These are phyloP conservation scores for Polyommatus iphigenia DNA, from an alignment of 2,888 invertebrate species.

Conservation along the genomic window DNA sequence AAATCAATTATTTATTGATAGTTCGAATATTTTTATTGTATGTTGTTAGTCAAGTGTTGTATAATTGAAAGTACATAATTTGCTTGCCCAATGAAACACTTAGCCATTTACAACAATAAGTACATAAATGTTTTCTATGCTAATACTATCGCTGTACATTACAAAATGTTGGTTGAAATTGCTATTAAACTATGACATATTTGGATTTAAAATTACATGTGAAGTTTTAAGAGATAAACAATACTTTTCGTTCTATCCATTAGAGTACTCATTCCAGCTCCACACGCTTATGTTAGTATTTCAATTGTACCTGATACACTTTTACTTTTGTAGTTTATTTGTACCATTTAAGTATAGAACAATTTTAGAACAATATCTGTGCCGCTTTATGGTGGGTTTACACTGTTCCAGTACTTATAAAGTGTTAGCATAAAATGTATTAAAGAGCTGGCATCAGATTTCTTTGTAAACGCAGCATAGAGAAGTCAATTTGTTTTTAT, in stretches of 20 bases:
- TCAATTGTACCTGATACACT: constrained; percentile 70
- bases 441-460: neutral
- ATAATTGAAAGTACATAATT: constrained; percentile 44
- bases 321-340: constrained; percentile 65
- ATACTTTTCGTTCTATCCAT: constrained; percentile 35
- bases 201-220: neutral
- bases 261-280: constrained; percentile 57
- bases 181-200: neutral
- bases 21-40: constrained; percentile 33
- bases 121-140: neutral
- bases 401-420: neutral
- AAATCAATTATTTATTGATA: constrained; percentile 34
- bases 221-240: constrained; percentile 14
- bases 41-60: constrained; percentile 46
- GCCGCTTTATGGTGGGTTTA: constrained; percentile 35
- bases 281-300: constrained; percentile 56
- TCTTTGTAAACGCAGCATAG: neutral
- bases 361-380: constrained; percentile 44
- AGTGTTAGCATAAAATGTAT: neutral
- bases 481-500: neutral
- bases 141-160: neutral
- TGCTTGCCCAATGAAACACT: constrained; percentile 63
- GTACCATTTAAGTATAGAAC: constrained; percentile 41
- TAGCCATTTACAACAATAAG: constrained; percentile 48
- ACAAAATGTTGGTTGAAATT: neutral